Evolutionary conservation across 2,113 vertebrate genomes (phyloP), one percentile per base, ranked within the genome.

Genomic region (Megaleporinus macrocephalus): DNA sequence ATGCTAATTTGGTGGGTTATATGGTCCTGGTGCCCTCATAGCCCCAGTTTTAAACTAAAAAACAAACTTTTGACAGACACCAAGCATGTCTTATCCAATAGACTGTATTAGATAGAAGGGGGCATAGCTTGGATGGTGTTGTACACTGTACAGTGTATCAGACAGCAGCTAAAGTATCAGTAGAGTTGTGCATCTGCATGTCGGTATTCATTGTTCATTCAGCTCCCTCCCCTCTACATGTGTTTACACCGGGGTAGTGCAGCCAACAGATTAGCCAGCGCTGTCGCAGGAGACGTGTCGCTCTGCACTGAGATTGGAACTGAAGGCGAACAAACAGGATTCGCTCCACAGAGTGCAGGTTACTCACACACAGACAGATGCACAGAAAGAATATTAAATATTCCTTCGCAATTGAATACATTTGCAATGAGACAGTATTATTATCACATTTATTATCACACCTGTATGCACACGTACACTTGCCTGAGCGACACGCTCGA

Each of bases 261-360:
- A 0, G 63, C 66, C 81, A 76, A 78, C 72, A 71, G 41, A 81
- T 79, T 78, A 78, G 53, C 26, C 62, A 77, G 26, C 33, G 33
- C 16, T 77, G 59, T 66, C 36, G 12, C 66, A 53, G 53, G 41
- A 65, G 33, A 77, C 49, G 77, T 33, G 36, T 47, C 30, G 20
- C 47, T 72, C n/a, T 24, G 66, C 55, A 61, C 30, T 62, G 20
- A 65, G 68, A 76, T 78, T 66, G 49, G 49, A 84, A 72, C 24
- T 26, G 59, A 73, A 29, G 77, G 74, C 55, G 12, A 86, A 73
- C 70, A 78, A 77, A 82, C 77, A 71, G 10, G 30, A 73, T 82
- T 79, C 16, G 12, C 29, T 81, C 53, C 29, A 24, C n/a, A 53
- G 80, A 78, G 30, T 44, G 44, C 49, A 65, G 55, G 57, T 63